Evolutionary conservation across 2,113 vertebrate genomes (phyloP).

Genomic region (Actinemys pallida): DNA sequence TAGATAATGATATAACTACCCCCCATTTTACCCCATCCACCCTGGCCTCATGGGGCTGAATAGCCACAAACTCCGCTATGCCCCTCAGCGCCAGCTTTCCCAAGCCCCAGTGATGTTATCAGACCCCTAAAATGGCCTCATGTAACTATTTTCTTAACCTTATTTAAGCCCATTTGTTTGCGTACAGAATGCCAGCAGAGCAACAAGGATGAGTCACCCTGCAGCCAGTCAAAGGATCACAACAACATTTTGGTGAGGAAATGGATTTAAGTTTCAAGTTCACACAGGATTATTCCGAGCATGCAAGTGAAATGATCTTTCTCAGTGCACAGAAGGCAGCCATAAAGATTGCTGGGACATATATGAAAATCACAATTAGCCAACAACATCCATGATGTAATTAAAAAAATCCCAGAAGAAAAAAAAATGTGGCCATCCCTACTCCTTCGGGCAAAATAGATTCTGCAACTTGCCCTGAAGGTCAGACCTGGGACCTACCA

Average conservation of each 20-base stretch:
- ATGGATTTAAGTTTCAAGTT: conserved; percentile 22
- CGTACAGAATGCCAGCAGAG: conserved; percentile 32
- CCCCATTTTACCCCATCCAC: not conserved
- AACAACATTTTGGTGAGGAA: not conserved
- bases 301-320: not conserved
- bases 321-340: accelerated
- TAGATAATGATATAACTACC: not conserved
- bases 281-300: conserved; percentile 12
- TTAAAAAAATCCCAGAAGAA: not conserved
- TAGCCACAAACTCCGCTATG: not conserved
- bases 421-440: not conserved
- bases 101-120: not conserved
- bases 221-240: conserved; percentile 2
- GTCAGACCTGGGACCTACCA: accelerated
- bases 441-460: not conserved
- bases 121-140: conserved; percentile 25
- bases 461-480: not conserved
- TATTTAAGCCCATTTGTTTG: conserved; percentile 54
- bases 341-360: accelerated
- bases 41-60: not conserved
- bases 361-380: accelerated
- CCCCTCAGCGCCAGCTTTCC: not conserved
- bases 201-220: conserved; percentile 66
- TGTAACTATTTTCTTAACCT: conserved; percentile 35
- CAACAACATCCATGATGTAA: not conserved